Evolutionary conservation across 2,797 vertebrate genomes (phyloP), one percentile per base, ranked within the genome.

Genomic region (Nannoperca obscura): DNA sequence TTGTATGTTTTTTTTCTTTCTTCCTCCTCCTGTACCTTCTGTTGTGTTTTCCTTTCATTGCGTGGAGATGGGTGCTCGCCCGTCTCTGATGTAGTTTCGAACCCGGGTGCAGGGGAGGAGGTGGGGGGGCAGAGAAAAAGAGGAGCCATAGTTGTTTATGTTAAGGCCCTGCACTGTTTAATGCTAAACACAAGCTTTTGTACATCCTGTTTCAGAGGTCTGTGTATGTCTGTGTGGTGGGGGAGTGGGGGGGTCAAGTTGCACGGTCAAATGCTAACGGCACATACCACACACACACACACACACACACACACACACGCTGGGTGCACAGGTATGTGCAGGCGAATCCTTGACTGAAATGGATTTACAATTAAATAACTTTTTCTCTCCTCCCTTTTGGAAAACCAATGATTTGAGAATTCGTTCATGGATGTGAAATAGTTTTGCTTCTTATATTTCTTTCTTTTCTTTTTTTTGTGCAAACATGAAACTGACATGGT

Each of bases 121-220:
- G 77, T 8, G 55, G 30, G 30, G 60, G 40, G 61, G 24, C 8
- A 24, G 55, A 64, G 22, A 22, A 44, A 55, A 55, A 70, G 66
- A 73, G 76, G 75, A 84, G 86, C 84, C 89, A 85, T 78, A 61
- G 80, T 85, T 93, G 90, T 94, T 89, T 89, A 84, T 81, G 89
- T 90, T 91, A 71, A 90, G 91, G 83, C 85, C 81, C 89, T 80
- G 80, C 89, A 87, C 92, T 94, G 93, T 93, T 93, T 88, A 91
- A 91, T 90, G 91, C 86, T 94, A 91, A 93, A 93, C 92, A 91
- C 90, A 88, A 86, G 89, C 87, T 93, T 93, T 92, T 95, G 92
- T 93, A 93, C 89, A 90, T 94, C 87, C 73, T 89, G 86, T 94
- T 89, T 91, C 83, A 71, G 85, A 89, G 74, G 80, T 88, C 55